phyloP scores from a whole-genome alignment of 2,888 invertebrate genomes.

The Loripinus fragilis region DNA sequence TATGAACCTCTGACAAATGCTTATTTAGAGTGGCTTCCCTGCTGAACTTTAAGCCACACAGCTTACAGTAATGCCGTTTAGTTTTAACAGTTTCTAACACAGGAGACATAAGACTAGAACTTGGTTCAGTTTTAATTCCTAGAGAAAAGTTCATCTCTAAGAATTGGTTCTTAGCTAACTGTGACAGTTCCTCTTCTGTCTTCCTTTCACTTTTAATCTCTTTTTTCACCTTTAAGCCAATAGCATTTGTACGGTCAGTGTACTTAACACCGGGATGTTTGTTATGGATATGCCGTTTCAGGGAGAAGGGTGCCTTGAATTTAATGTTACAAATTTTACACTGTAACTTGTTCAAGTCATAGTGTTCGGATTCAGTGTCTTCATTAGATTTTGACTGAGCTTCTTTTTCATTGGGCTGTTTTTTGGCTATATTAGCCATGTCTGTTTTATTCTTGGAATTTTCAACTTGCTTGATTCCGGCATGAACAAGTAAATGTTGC shows the following conservation, averaged over 20 bases:
- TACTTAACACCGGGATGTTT: background rate
- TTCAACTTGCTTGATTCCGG: background rate
- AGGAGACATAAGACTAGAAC: background rate
- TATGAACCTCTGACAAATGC: background rate
- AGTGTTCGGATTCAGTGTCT: background rate
- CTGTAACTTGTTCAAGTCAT: background rate
- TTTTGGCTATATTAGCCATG: background rate
- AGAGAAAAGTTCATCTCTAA: conserved; percentile 1
- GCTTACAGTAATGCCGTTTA: background rate
- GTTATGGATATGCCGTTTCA: background rate
- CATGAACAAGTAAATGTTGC: background rate
- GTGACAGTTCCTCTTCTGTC: background rate
- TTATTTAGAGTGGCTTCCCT: conserved; percentile 7
- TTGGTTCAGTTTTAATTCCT: conserved; percentile 6
- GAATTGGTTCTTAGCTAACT: conserved; percentile 12
- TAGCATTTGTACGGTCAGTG: background rate
- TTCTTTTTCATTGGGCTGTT: too few species aligned
- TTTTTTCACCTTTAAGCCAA: background rate
- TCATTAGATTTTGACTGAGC: background rate
- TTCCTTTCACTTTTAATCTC: background rate
- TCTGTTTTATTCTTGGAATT: background rate
- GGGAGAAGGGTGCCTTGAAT: background rate
- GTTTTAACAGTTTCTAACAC: conserved; percentile 5
- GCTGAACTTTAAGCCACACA: conserved; percentile 4
- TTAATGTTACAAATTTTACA: background rate